Evolutionary conservation across 2,797 vertebrate genomes (phyloP).

Genomic region (Cossypha heuglini): DNA sequence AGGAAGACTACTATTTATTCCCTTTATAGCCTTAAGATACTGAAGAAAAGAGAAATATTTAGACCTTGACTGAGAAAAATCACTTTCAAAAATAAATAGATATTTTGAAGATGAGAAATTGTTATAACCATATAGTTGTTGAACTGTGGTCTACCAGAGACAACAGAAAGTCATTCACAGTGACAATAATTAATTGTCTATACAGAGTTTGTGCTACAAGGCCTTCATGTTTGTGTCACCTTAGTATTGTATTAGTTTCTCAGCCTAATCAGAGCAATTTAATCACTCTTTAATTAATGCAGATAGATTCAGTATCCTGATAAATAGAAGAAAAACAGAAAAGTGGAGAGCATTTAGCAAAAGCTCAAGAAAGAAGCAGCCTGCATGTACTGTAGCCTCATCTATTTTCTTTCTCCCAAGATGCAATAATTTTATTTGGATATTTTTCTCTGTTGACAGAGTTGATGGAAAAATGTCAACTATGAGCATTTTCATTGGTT

Average conservation of each 20-base stretch:
- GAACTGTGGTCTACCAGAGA: background rate
- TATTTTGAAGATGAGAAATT: background rate
- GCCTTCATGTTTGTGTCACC: background rate
- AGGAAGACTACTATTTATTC: background rate
- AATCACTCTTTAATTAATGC: background rate
- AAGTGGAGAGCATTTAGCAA: background rate
- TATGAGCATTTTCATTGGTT: background rate
- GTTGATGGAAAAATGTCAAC: background rate
- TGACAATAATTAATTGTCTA: background rate
- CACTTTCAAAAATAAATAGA: background rate
- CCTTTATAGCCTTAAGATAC: background rate
- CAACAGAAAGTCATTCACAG: background rate
- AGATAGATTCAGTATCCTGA: background rate
- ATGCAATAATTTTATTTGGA: background rate
- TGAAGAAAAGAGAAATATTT: background rate
- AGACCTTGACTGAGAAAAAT: background rate
- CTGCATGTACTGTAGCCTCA: accelerated
- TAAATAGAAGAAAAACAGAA: background rate
- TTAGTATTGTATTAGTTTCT: background rate
- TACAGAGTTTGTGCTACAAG: background rate
- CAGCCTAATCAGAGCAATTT: background rate
- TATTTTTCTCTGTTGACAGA: background rate
- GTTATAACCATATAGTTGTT: background rate
- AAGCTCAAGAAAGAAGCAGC: background rate
- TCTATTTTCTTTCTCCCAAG: background rate